Conservation (phyloP, 2,113 vertebrate species). For the Todiramphus saurophagus region DNA sequence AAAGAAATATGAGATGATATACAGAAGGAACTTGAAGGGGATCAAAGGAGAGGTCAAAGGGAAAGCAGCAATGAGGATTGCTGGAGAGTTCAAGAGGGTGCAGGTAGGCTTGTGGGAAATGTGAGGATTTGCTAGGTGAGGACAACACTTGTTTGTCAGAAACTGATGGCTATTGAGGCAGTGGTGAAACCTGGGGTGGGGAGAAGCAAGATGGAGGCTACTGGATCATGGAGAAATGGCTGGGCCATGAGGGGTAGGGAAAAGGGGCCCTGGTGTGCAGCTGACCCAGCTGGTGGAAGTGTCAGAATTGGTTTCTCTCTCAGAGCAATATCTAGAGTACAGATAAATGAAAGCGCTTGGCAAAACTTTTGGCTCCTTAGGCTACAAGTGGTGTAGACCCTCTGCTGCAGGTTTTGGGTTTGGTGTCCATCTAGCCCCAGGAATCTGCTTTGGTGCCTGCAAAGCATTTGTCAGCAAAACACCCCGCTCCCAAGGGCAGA, state of each 20-base stretch:
- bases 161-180: background rate
- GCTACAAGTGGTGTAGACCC: background rate
- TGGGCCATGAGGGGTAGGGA: background rate
- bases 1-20: background rate
- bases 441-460: background rate
- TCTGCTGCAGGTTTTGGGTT: background rate
- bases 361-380: background rate
- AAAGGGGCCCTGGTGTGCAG: background rate
- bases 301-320: background rate
- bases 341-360: background rate
- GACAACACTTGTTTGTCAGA: background rate
- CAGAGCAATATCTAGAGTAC: rapidly evolving
- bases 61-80: background rate
- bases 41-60: background rate
- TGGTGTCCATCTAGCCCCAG: background rate
- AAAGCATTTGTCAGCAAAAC: background rate
- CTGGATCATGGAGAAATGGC: background rate
- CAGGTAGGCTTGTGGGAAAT: rapidly evolving
- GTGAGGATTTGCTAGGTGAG: background rate
- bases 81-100: background rate
- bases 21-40: rapidly evolving
- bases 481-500: background rate
- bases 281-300: background rate
- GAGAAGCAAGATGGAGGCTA: background rate
- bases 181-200: background rate